Conservation (phyloP, 2,113 vertebrate species). For the Myocastor coypus region DNA sequence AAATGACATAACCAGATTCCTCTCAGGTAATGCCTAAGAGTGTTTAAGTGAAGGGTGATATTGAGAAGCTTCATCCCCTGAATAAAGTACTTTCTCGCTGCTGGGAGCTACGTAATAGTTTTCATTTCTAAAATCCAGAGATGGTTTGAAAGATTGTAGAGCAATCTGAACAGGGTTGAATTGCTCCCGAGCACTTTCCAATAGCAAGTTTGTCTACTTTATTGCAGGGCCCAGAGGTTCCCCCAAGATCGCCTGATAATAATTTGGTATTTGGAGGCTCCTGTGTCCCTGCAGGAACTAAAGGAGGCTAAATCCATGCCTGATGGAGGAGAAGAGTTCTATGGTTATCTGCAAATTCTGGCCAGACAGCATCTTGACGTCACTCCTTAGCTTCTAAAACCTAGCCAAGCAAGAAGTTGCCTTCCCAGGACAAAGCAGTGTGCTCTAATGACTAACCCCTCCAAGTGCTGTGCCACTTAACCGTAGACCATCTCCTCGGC, state of each 20-base stretch:
- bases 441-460: conserved; percentile 78
- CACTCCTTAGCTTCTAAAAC: conserved; percentile 82
- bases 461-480: conserved; percentile 70
- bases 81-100: not conserved
- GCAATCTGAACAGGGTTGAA: conserved; percentile 72
- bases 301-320: conserved; percentile 83
- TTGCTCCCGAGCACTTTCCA: conserved; percentile 81
- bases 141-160: conserved; percentile 73
- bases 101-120: conserved; percentile 37
- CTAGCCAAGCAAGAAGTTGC: conserved; percentile 83
- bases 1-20: not conserved
- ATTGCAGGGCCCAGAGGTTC: conserved; percentile 85
- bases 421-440: conserved; percentile 81
- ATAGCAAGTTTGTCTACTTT: conserved; percentile 86
- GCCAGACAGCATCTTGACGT: conserved; percentile 82
- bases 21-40: not conserved
- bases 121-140: conserved; percentile 58
- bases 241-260: conserved; percentile 85
- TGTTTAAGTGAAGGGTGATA: not conserved
- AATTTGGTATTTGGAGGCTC: conserved; percentile 85
- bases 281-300: conserved; percentile 83
- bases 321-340: conserved; percentile 83
- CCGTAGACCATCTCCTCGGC: conserved; percentile 79
- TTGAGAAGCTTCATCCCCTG: not conserved
- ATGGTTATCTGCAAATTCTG: conserved; percentile 83